These are phyloP conservation scores for Dallia pectoralis DNA, from an alignment of 2,797 vertebrate genomes.

Conservation along the genomic window DNA sequence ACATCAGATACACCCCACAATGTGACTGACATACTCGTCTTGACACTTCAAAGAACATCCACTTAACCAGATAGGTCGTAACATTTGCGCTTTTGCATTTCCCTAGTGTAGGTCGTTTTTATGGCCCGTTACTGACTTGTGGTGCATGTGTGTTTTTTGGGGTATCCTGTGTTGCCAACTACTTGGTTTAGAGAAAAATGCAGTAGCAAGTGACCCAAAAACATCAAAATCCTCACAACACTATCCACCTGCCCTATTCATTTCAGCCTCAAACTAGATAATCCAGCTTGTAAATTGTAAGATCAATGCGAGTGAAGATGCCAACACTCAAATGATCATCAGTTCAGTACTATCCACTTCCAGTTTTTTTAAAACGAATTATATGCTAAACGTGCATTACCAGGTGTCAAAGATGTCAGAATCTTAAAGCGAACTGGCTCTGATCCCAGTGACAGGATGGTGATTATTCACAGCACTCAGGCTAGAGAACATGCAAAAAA, in stretches of 20 bases:
- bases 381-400: too few relatives aligned
- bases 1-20: not conserved
- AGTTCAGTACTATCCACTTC: too few relatives aligned
- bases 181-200: not conserved
- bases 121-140: not conserved
- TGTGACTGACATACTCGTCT: not conserved
- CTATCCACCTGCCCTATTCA: too few relatives aligned
- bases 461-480: slow-evolving; percentile 1
- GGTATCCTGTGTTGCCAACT: not conserved
- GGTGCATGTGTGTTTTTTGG: not conserved
- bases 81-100: not conserved
- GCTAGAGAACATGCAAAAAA: not conserved
- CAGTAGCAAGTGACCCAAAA: too few relatives aligned
- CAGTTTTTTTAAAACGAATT: too few relatives aligned
- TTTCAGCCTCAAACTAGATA: not conserved
- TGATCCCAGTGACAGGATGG: too few relatives aligned
- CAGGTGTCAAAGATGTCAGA: too few relatives aligned
- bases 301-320: too few relatives aligned
- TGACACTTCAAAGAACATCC: not conserved
- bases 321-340: too few relatives aligned
- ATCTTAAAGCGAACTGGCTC: too few relatives aligned
- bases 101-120: not conserved
- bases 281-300: too few relatives aligned
- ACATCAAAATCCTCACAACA: too few relatives aligned
- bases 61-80: not conserved